phyloP scores from a whole-genome alignment of 2,113 vertebrate species.

The Zosterops pallidus region DNA sequence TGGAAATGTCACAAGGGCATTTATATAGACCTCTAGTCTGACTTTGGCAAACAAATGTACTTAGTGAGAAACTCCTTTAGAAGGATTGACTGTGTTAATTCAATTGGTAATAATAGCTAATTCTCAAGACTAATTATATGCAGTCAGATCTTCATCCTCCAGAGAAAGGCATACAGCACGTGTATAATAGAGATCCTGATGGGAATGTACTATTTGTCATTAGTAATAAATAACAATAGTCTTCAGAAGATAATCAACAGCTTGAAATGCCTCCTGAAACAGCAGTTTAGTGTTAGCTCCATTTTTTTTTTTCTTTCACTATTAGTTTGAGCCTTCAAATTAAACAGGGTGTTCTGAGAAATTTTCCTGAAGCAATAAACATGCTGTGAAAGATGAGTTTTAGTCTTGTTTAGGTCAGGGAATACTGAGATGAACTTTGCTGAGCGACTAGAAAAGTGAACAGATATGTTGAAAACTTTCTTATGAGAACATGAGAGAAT shows the following conservation, averaged over 20 bases:
- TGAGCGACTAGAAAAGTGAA: background rate
- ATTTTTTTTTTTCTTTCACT: background rate
- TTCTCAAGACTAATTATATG: background rate
- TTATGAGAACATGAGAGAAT: background rate
- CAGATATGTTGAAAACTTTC: background rate
- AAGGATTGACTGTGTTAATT: background rate
- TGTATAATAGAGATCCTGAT: background rate
- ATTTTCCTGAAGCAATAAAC: background rate
- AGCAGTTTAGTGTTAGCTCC: background rate
- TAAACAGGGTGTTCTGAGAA: background rate
- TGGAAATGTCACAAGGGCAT: background rate
- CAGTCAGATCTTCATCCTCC: background rate
- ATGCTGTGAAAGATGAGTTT: background rate
- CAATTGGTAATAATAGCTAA: background rate
- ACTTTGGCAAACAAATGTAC: background rate
- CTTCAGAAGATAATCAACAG: background rate
- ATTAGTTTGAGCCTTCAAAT: background rate
- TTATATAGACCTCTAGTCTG: background rate
- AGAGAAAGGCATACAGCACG: background rate
- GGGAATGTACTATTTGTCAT: background rate
- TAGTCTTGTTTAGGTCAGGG: background rate
- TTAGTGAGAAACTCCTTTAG: background rate
- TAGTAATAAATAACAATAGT: constrained; percentile 13
- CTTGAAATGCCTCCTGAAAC: background rate
- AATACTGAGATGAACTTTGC: background rate